These are phyloP conservation scores for Tenualosa ilisha DNA, from an alignment of 2,797 vertebrate genomes.

Conservation along the genomic window DNA sequence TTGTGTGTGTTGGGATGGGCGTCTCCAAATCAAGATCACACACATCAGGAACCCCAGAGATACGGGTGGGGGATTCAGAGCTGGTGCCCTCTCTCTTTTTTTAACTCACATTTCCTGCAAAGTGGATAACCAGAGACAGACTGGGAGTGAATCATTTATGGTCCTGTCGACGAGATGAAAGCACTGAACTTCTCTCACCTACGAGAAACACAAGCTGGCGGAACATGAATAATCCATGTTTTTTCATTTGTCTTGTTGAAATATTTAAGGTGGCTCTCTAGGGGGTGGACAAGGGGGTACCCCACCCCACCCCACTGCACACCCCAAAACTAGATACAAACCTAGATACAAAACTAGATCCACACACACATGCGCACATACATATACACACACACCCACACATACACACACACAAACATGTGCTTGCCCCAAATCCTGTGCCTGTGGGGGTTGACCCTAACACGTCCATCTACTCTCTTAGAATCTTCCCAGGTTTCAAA, in stretches of 20 bases:
- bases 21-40: not conserved
- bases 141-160: slow-evolving; percentile 44
- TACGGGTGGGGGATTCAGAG: not conserved
- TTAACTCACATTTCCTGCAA: slow-evolving; percentile 13
- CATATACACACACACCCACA: not conserved
- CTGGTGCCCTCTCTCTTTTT: slow-evolving; percentile 1
- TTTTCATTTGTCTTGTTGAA: slow-evolving; percentile 34
- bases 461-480: not conserved
- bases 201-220: slow-evolving; percentile 26
- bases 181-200: slow-evolving; percentile 35
- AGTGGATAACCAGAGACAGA: slow-evolving; percentile 28
- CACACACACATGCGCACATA: not conserved
- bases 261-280: slow-evolving; percentile 28
- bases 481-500: not conserved
- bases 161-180: slow-evolving; percentile 31
- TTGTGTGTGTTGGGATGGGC: not conserved
- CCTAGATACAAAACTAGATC: too few relatives aligned
- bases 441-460: not conserved
- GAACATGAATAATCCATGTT: slow-evolving; percentile 35
- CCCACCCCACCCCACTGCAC: not conserved
- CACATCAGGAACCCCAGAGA: not conserved
- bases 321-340: not conserved
- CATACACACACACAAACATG: not conserved
- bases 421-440: not conserved
- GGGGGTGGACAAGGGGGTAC: not conserved